phyloP scores from a whole-genome alignment of 2,113 vertebrate species.

The Zeus faber region DNA sequence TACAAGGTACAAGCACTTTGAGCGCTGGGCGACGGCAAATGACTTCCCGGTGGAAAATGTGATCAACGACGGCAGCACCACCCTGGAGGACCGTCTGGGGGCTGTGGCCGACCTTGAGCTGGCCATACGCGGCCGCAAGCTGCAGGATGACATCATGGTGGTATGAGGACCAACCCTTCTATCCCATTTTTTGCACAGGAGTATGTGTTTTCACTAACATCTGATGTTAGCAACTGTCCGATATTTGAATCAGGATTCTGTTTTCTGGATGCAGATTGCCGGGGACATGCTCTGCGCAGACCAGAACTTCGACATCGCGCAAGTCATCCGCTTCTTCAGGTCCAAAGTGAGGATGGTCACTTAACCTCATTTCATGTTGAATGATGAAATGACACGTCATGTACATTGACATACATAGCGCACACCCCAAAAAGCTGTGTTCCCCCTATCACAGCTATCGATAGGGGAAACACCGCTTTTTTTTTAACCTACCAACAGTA shows the following conservation, averaged over 20 bases:
- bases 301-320: conserved; percentile 81
- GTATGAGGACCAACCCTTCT: conserved; percentile 62
- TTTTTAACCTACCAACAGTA: too few relatives aligned
- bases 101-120: conserved; percentile 79
- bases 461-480: too few relatives aligned
- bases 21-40: conserved; percentile 83
- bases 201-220: neutral
- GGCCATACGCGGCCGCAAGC: conserved; percentile 70
- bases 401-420: too few relatives aligned
- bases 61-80: conserved; percentile 81
- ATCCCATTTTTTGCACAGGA: neutral
- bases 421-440: too few relatives aligned
- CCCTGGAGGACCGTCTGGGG: conserved; percentile 69
- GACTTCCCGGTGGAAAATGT: conserved; percentile 80
- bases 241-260: neutral
- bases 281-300: conserved; percentile 84
- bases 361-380: too few relatives aligned
- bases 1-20: conserved; percentile 79
- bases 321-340: conserved; percentile 80
- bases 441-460: too few relatives aligned
- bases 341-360: conserved; percentile 76
- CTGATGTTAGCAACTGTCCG: neutral
- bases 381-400: too few relatives aligned
- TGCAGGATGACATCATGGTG: conserved; percentile 80
- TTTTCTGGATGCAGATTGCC: conserved; percentile 66